Base-by-base conservation (phyloP, 2,888 invertebrate genomes). In the Euspilapteryx auroguttella region DNA sequence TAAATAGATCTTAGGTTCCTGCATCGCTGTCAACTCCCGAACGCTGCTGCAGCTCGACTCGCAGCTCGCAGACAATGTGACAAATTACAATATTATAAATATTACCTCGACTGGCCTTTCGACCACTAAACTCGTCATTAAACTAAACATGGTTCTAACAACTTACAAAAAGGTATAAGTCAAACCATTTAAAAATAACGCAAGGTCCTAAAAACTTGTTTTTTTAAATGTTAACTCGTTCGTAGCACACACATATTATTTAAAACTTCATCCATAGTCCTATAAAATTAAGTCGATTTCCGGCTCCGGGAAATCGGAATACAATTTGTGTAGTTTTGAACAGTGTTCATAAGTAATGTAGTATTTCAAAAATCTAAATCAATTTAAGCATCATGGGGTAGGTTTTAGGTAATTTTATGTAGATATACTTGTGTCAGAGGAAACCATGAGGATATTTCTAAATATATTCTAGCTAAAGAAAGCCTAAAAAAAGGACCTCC, bases 161-260 rank as follows among this genome's bases (percentile, higher is more conserved):
- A 66, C 68, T 71, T 71, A 73, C 58, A 55, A 61, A n/a, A 63
- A 58, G 47, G 54, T 55, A 63, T 55, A 66, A 62, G 66, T 65
- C 58, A 63, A 69, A 73, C 66, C 66, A 65, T 49, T 44, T n/a
- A n/a, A 41, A 44, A 57, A 58, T 64, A 63, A 65, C 52, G 53
- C 64, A 64, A 66, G 62, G 52, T 44, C 54, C 68, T 73, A 73
- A 56, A 58, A 63, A 57, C 59, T 46, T 62, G 63, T 58, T 62
- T 63, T 62, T 57, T 28, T 58, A 73, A 71, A 65, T 61, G 61
- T 62, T 68, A 63, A 58, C 66, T 69, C 66, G 68, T 71, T 69
- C 61, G 66, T 62, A 73, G 64, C 73, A 63, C 66, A 61, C 55
- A 63, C 64, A 63, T 61, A 63, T 56, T n/a, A n/a, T n/a, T n/a